Evolutionary conservation across 1,140 invertebrate species (phyloP).

Genomic region (Batillaria attramentaria): DNA sequence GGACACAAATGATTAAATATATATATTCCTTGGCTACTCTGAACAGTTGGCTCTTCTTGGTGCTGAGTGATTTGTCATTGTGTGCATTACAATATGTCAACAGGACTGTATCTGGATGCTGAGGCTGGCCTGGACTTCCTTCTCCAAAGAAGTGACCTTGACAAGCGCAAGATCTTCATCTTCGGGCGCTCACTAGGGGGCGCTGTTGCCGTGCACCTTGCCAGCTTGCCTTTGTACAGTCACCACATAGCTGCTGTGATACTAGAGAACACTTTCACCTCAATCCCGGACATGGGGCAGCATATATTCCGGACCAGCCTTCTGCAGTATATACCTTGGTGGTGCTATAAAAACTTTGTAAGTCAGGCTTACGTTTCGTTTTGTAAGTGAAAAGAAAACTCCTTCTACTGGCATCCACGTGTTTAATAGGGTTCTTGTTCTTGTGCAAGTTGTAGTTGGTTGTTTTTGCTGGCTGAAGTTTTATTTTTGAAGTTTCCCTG

Average conservation of each 20-base stretch:
- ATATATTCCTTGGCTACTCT: neutral
- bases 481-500: neutral
- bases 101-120: slow-evolving; percentile 88
- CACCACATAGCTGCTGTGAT: slow-evolving; percentile 84
- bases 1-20: no score
- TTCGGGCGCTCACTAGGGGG: slow-evolving; percentile 94
- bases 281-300: slow-evolving; percentile 88
- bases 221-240: slow-evolving; percentile 79
- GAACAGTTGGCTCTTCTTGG: neutral
- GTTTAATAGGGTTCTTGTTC: no score
- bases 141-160: slow-evolving; percentile 84
- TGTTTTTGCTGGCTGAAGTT: no score
- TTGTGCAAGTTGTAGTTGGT: no score
- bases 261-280: slow-evolving; percentile 96
- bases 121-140: slow-evolving; percentile 89
- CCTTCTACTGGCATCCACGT: no score
- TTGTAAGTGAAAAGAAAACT: no score
- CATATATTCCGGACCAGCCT: slow-evolving; percentile 54
- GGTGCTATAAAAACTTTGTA: slow-evolving; percentile 67
- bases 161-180: slow-evolving; percentile 88
- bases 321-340: slow-evolving; percentile 56
- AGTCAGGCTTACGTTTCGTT: no score
- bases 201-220: slow-evolving; percentile 89
- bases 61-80: neutral
- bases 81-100: slow-evolving; percentile 30